Evolutionary conservation across 1,140 invertebrate genomes (phyloP).

Genomic region (Drosophila lowei): DNA sequence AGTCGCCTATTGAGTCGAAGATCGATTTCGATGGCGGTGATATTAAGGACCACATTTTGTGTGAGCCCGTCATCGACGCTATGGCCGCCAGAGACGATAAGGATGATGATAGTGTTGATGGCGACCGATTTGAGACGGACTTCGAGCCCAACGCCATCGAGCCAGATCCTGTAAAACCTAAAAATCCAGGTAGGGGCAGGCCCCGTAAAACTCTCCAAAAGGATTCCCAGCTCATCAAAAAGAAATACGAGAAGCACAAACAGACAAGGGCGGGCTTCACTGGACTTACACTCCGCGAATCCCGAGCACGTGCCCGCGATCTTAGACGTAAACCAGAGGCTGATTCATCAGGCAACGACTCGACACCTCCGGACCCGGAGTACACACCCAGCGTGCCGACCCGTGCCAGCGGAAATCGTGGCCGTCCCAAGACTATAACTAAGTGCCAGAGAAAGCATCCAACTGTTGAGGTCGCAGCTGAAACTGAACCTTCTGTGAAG

Average conservation of each 20-base stretch:
- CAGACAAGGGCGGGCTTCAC: constrained; percentile 9
- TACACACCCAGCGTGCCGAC: too few relatives aligned
- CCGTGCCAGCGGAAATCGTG: constrained; percentile 27
- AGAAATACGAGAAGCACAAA: constrained; percentile 41
- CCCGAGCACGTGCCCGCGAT: constrained; percentile 48
- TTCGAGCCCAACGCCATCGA: constrained; percentile 26
- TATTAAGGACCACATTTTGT: constrained; percentile 66
- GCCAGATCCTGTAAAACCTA: constrained; percentile 24
- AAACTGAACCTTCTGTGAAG: constrained; percentile 32
- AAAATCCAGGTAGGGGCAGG: constrained; percentile 13
- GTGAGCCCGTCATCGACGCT: constrained; percentile 69
- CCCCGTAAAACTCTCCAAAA: constrained; percentile 29
- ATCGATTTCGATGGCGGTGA: constrained; percentile 46
- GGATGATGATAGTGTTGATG: constrained; percentile 14
- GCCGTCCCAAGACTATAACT: constrained; percentile 46
- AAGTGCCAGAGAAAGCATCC: constrained; percentile 9
- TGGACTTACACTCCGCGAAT: constrained; percentile 40
- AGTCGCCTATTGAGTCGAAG: constrained; percentile 51
- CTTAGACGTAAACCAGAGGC: constrained; percentile 11
- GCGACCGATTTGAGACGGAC: constrained; percentile 22
- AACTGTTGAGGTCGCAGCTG: not conserved
- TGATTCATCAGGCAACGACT: too few relatives aligned
- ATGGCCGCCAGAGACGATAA: constrained; percentile 31
- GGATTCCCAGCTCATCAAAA: constrained; percentile 38
- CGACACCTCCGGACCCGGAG: too few relatives aligned